Conservation (phyloP, 2,888 invertebrate genomes). For the Chalcis sispes region DNA sequence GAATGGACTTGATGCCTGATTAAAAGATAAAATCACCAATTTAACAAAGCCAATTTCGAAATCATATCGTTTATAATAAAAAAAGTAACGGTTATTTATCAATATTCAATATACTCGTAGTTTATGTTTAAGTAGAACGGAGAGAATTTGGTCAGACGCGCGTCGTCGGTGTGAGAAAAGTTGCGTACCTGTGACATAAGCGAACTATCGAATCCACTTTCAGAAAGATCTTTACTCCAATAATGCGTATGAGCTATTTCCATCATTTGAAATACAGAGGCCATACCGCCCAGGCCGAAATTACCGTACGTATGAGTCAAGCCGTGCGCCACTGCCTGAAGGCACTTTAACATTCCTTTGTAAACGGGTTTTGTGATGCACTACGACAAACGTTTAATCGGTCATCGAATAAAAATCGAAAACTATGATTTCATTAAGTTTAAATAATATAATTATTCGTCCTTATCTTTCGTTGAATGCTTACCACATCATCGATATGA, state of each 20-base stretch:
- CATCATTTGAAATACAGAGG: constrained; percentile 96
- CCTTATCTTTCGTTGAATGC: constrained; percentile 64
- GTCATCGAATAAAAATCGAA: background rate
- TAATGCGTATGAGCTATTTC: constrained; percentile 99
- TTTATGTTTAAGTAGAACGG: too few species aligned
- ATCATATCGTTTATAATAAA: too few species aligned
- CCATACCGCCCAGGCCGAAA: constrained; percentile 97
- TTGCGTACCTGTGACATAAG: constrained; percentile 76
- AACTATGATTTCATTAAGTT: too few species aligned
- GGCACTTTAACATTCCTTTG: constrained; percentile 96
- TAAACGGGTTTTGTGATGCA: constrained; percentile 93
- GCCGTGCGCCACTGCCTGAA: constrained; percentile 93
- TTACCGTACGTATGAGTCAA: constrained; percentile 94
- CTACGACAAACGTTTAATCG: constrained; percentile 76
- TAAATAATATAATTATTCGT: too few species aligned
- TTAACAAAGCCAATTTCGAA: too few species aligned
- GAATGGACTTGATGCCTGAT: constrained; percentile 81
- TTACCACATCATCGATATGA: constrained; percentile 97
- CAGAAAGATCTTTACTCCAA: constrained; percentile 91
- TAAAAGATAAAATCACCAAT: too few species aligned
- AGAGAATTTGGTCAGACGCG: too few species aligned
- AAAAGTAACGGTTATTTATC: too few species aligned
- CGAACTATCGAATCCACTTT: constrained; percentile 77
- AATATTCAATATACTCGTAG: too few species aligned
- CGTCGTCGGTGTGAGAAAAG: background rate